These are phyloP conservation scores for Coluber constrictor DNA, from an alignment of 2,797 vertebrate genomes.

Conservation along the genomic window DNA sequence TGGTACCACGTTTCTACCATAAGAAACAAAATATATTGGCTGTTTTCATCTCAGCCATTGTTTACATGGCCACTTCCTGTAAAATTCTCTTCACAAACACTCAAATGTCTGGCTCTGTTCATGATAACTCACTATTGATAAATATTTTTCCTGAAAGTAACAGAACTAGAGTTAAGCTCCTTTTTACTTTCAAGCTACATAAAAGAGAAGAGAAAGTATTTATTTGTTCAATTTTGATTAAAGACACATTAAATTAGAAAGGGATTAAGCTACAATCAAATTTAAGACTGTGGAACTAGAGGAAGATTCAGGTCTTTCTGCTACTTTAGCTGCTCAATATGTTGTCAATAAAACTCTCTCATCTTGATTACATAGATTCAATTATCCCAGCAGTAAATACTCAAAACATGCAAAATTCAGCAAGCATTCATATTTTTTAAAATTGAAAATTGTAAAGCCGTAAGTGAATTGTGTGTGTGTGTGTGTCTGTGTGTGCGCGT, in stretches of 20 bases:
- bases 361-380: neutral
- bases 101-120: neutral
- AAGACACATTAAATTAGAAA: neutral
- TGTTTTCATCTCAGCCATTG: neutral
- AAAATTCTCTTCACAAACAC: neutral
- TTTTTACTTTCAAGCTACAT: neutral
- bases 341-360: neutral
- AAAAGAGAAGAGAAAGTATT: neutral
- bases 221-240: neutral
- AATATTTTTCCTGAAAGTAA: neutral
- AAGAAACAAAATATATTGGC: neutral
- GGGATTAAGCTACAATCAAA: neutral
- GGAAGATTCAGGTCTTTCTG: neutral
- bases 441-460: neutral
- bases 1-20: neutral
- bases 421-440: neutral
- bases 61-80: neutral
- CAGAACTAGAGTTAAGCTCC: neutral
- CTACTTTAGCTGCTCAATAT: neutral
- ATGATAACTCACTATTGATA: neutral
- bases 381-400: neutral
- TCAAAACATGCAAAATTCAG: neutral
- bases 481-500: no score
- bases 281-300: neutral
- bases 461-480: no score